These are phyloP conservation scores for Helarctos malayanus DNA, from an alignment of 2,797 vertebrate species.

Conservation along the genomic window DNA sequence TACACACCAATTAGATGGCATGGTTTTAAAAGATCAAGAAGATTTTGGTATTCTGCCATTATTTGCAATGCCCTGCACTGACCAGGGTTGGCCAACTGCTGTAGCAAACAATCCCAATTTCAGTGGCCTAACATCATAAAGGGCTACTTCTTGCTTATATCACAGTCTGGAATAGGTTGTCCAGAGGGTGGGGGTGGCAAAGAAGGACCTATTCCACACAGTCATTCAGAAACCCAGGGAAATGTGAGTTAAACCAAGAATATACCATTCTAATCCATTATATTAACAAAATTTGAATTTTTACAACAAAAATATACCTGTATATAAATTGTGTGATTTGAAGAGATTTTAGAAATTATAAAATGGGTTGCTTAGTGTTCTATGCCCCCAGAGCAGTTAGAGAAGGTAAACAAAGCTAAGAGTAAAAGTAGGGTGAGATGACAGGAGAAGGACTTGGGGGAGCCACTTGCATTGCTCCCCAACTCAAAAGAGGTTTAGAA, in stretches of 20 bases:
- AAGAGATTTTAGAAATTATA: conserved; percentile 11
- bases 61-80: neutral
- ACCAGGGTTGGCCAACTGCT: neutral
- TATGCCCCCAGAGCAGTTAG: neutral
- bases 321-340: neutral
- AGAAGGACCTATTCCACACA: neutral
- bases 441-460: neutral
- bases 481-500: neutral
- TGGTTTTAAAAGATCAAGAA: neutral
- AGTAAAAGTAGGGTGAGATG: neutral
- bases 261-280: neutral
- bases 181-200: fast-evolving
- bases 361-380: neutral
- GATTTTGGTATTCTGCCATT: neutral
- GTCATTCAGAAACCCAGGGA: neutral
- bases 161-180: neutral
- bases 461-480: neutral
- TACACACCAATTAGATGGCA: neutral
- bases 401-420: neutral
- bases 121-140: neutral
- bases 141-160: neutral
- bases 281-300: neutral
- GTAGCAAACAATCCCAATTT: neutral
- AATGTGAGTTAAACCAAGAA: neutral
- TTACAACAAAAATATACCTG: neutral